phyloP scores from a whole-genome alignment of 2,113 vertebrate genomes.

The Ciconia stormi region DNA sequence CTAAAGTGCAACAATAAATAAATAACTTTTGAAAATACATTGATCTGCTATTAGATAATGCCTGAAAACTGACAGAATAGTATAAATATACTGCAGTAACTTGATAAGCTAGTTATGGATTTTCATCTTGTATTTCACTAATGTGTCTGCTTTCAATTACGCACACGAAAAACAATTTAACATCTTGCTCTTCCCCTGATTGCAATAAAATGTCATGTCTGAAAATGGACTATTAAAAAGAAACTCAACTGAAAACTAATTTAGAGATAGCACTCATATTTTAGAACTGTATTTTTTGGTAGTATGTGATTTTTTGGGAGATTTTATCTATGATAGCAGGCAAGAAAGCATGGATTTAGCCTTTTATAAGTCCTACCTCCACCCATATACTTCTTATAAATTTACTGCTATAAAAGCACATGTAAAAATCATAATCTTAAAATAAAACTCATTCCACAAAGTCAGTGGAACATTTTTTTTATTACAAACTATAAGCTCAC shows the following conservation, averaged over 20 bases:
- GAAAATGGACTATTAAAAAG: background rate
- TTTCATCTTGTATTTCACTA: conserved; percentile 39
- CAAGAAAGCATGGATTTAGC: background rate
- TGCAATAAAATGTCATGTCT: background rate
- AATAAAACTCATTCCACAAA: conserved; percentile 62
- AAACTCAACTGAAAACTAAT: background rate
- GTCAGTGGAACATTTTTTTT: conserved; percentile 53
- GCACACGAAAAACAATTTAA: conserved; percentile 32
- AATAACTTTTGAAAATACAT: background rate
- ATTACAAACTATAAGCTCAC: conserved; percentile 33
- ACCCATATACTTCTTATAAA: conserved; percentile 16
- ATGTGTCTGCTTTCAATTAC: conserved; percentile 55
- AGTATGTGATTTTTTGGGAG: background rate
- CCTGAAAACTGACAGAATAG: background rate
- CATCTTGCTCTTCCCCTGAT: conserved; percentile 21
- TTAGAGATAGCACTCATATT: background rate
- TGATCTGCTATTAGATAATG: conserved; percentile 1
- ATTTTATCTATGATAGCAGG: background rate
- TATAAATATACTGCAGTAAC: conserved; percentile 31
- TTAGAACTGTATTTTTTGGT: background rate
- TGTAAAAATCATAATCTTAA: conserved; percentile 59
- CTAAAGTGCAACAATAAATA: background rate
- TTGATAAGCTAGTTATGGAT: conserved; percentile 28
- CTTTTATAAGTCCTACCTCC: background rate
- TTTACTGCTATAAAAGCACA: conserved; percentile 26